A percentile compares a stretch with the other conserved stretches of the same genome.
Conservation (phyloP, 1,140 invertebrate genomes). For the Chionoecetes opilio region DNA sequence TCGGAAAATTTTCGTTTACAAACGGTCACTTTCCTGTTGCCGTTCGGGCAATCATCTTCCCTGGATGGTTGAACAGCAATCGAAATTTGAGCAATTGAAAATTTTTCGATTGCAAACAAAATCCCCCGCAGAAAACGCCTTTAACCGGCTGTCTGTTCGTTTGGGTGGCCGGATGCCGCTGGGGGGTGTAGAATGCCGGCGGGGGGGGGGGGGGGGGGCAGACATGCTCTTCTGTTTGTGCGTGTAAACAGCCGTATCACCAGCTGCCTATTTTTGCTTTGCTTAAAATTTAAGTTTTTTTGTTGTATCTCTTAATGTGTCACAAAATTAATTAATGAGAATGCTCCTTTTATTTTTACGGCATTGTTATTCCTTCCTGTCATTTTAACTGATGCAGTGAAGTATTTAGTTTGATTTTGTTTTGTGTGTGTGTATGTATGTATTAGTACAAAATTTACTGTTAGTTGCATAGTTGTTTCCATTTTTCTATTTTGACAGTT, state of each 20-base stretch:
- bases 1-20: too few relatives aligned
- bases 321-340: neutral
- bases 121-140: too few relatives aligned
- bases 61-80: too few relatives aligned
- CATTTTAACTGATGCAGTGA: too few relatives aligned
- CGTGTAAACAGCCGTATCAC: neutral
- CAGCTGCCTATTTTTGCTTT: neutral
- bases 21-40: too few relatives aligned
- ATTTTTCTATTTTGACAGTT: neutral
- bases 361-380: neutral
- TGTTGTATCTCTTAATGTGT: neutral
- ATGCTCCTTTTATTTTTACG: neutral
- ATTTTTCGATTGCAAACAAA: too few relatives aligned
- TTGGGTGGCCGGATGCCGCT: neutral
- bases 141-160: neutral
- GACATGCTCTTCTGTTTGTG: neutral
- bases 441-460: too few relatives aligned
- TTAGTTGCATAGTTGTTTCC: too few relatives aligned
- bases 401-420: too few relatives aligned
- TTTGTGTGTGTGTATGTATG: too few relatives aligned
- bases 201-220: neutral
- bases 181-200: neutral
- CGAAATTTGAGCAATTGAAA: too few relatives aligned
- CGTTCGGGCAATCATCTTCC: too few relatives aligned
- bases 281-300: neutral